Percentiles rank a stretch among this genome's conserved stretches.
Evolutionary conservation across 2,113 vertebrate genomes (phyloP).

Genomic region (Sturnira hondurensis): DNA sequence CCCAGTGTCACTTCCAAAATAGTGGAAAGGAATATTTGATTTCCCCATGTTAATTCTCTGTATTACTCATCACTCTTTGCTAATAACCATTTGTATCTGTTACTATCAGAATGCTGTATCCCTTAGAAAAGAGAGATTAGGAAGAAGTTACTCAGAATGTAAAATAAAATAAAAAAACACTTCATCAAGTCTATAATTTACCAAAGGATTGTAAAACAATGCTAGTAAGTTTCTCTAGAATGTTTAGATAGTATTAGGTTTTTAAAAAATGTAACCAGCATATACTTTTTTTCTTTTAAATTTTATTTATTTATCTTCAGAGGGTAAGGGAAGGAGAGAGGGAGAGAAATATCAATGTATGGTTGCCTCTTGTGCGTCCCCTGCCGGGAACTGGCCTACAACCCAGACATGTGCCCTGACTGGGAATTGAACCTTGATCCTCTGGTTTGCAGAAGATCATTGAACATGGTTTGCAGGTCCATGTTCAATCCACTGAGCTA

Average conservation of each 20-base stretch:
- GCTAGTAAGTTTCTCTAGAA: neutral
- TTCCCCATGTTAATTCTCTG: neutral
- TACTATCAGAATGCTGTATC: neutral
- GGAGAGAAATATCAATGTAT: too few relatives aligned
- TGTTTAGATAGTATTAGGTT: neutral
- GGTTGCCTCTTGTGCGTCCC: too few relatives aligned
- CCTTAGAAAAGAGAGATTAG: neutral
- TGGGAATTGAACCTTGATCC: too few relatives aligned
- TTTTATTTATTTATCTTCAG: too few relatives aligned
- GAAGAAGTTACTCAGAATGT: conserved; percentile 13
- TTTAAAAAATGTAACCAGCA: neutral
- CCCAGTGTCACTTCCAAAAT: neutral
- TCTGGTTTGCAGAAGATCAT: too few relatives aligned
- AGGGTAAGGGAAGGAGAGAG: too few relatives aligned
- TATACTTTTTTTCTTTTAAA: too few relatives aligned
- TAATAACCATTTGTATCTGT: neutral
- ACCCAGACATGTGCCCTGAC: too few relatives aligned
- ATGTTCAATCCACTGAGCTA: too few relatives aligned
- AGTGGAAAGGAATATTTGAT: neutral
- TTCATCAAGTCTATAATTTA: conserved; percentile 11
- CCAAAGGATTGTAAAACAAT: neutral
- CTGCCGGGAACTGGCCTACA: too few relatives aligned
- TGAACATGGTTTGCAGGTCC: too few relatives aligned
- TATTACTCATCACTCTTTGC: neutral
- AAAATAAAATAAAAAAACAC: neutral